These are phyloP conservation scores for Chiloscyllium punctatum DNA, from an alignment of 2,797 vertebrate species.

Conservation along the genomic window DNA sequence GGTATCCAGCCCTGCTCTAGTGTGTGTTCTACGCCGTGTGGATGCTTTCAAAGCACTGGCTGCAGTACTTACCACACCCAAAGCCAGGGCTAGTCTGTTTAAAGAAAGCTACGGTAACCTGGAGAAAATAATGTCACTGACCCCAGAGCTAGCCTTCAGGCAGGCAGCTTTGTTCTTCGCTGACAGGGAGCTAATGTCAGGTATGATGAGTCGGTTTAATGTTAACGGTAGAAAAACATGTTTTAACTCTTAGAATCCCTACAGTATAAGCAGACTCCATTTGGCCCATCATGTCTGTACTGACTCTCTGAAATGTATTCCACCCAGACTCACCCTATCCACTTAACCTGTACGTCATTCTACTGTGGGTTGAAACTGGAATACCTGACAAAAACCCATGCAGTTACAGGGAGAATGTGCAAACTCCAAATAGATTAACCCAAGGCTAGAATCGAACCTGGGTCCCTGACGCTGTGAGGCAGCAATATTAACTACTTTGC, in stretches of 20 bases:
- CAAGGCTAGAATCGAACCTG: too few species aligned
- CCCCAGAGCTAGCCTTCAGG: conserved; percentile 59
- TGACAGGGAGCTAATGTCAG: conserved; percentile 53
- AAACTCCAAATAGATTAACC: too few species aligned
- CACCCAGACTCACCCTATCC: too few species aligned
- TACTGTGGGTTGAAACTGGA: too few species aligned
- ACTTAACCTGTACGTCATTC: too few species aligned
- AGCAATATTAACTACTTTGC: too few species aligned
- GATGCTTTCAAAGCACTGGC: conserved; percentile 50
- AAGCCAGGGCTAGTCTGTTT: background rate
- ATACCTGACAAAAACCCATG: too few species aligned
- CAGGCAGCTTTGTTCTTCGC: conserved; percentile 61
- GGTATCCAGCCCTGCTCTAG: conserved; percentile 50
- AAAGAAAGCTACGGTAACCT: conserved; percentile 34
- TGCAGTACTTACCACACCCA: conserved; percentile 43
- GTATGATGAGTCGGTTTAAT: conserved; percentile 42
- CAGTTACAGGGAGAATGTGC: too few species aligned
- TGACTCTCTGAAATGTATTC: too few species aligned
- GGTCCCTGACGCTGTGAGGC: too few species aligned
- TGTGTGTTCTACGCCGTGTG: conserved; percentile 49
- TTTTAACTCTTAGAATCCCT: background rate
- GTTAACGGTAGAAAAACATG: background rate
- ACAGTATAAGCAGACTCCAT: too few species aligned
- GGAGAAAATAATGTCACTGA: conserved; percentile 54
- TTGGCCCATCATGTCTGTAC: too few species aligned